Conservation (phyloP, 2,797 vertebrate genomes). For the Neomorphus geoffroyi region DNA sequence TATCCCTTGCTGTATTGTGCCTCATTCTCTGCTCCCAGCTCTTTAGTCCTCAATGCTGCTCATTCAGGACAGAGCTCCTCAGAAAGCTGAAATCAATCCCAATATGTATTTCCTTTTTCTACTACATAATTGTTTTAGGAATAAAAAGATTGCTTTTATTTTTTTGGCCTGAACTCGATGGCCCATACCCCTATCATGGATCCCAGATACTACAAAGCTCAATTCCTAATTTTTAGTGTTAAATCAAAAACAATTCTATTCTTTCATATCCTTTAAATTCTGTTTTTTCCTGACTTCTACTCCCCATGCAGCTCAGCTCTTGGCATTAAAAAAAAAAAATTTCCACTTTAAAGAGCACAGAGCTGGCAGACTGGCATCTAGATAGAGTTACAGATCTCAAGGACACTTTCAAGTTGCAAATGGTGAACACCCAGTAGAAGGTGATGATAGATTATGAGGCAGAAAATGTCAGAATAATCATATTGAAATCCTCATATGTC, state of each 20-base stretch:
- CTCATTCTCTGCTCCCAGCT: not conserved
- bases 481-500: not conserved
- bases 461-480: conserved; percentile 24
- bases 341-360: conserved; percentile 22
- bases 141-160: not conserved
- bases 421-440: not conserved
- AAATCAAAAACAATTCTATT: conserved; percentile 16
- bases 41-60: not conserved
- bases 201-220: not conserved
- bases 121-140: not conserved
- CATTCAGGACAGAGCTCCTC: not conserved
- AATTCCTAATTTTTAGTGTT: not conserved
- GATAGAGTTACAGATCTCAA: conserved; percentile 39
- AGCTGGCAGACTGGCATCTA: not conserved
- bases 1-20: not conserved
- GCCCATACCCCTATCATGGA: not conserved
- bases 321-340: conserved; percentile 8
- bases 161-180: not conserved
- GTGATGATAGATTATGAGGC: not conserved
- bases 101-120: not conserved
- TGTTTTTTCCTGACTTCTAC: not conserved
- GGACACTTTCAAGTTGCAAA: conserved; percentile 14
- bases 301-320: not conserved
- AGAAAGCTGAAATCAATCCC: not conserved
- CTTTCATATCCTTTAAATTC: conserved; percentile 20